Evolutionary conservation across 2,797 vertebrate genomes (phyloP).

Genomic region (Leucoraja ocellata): DNA sequence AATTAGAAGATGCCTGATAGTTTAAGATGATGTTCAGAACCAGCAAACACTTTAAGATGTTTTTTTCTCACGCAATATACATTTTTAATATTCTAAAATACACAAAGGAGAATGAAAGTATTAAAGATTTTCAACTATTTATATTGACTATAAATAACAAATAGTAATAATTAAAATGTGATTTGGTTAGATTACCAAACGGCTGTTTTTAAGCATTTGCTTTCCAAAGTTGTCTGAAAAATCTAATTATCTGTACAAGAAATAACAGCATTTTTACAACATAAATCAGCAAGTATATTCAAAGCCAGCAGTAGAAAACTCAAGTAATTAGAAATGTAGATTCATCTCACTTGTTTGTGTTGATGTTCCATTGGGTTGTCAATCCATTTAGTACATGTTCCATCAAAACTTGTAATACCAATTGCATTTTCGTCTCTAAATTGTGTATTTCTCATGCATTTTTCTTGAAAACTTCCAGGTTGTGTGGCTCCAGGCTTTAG

Average conservation of each 20-base stretch:
- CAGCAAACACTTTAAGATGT: not conserved
- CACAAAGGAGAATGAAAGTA: not conserved
- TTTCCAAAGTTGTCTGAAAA: no score
- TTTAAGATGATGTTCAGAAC: not conserved
- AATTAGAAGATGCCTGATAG: not conserved
- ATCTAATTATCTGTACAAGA: not conserved
- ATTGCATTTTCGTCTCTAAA: not conserved
- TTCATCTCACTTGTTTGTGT: slow-evolving; percentile 25
- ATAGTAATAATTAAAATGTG: not conserved
- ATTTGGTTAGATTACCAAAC: not conserved
- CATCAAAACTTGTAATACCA: not conserved
- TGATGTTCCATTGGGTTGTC: not conserved
- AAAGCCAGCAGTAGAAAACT: not conserved
- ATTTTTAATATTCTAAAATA: not conserved
- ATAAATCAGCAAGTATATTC: not conserved
- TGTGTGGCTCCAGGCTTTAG: not conserved
- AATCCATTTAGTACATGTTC: not conserved
- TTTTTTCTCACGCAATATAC: not conserved
- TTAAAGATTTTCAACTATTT: not conserved
- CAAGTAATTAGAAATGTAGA: not conserved
- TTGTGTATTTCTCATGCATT: not conserved
- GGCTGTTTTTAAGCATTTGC: not conserved
- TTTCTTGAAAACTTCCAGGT: slow-evolving; percentile 3
- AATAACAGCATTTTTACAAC: not conserved
- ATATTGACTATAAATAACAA: not conserved